Base-by-base conservation (phyloP, 2,797 vertebrate species). In the Etheostoma nigrum region DNA sequence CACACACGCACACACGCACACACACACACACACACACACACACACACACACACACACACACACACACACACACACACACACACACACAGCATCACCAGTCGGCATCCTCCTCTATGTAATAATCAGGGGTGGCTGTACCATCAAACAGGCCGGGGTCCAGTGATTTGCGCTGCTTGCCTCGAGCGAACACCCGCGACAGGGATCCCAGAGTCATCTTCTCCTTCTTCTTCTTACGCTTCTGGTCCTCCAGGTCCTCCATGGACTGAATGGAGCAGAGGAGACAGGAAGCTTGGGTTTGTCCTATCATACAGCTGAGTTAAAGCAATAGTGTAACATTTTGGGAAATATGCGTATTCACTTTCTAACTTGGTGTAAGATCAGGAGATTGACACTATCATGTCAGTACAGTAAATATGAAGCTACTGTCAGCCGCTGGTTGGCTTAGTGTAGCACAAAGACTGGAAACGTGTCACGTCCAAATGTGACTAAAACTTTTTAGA, bases 171-270 rank as follows among this genome's bases (percentile, higher is more conserved):
- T 99, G 98, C 92, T 99, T 99, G 13, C 97, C 96, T 86, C 97
- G 96, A 91, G 96, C 96, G 47, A 99, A 99, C 64, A 99, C 98
- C 61, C 98, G 95, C 8, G 98, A 99, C 91, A 99, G 96, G 76
- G 98, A 99, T 81, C 98, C 97, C 9, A 99, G 96, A 67, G 96
- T 97, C 96, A 99, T 97, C 93, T 99, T 99, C 93, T 99, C 98
- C 93, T 99, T 99, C 94, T 99, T 99, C 94, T 99, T 99, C 95
- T 98, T 99, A 95, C 97, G 95, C 94, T 98, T 99, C 95, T 99
- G 98, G 94, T 99, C 98, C 94, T 99, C 97, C 89, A 99, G 95
- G 84, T 99, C 98, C 94, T 99, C 98, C 96, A 99, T 97, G 92
- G 98, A 99, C 98, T 99, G 92, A 0, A 74, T 5, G 14, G 47